Conservation (phyloP, 1,140 invertebrate genomes). For the Bathynomus jamesi region DNA sequence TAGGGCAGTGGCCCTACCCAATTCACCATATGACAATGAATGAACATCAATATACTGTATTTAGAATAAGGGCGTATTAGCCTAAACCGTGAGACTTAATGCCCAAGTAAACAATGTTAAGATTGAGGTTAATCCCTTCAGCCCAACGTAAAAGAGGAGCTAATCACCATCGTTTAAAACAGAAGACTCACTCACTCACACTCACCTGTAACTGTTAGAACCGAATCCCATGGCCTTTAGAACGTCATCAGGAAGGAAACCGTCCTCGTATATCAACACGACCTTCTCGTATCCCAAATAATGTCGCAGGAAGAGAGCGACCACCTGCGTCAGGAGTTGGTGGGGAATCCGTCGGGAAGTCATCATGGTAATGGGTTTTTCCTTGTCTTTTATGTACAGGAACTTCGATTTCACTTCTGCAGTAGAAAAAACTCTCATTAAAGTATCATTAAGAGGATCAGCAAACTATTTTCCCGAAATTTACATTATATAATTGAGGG, state of each 20-base stretch:
- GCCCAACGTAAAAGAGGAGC: too few species aligned
- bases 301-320: background rate
- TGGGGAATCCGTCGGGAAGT: background rate
- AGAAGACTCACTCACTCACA: background rate
- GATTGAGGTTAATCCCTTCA: too few species aligned
- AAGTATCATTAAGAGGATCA: background rate
- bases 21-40: too few species aligned
- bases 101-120: too few species aligned
- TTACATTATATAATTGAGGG: background rate
- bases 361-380: background rate
- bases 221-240: background rate
- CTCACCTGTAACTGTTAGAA: background rate
- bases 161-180: too few species aligned
- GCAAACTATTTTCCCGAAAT: background rate
- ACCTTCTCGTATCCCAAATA: background rate
- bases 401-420: background rate
- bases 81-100: too few species aligned
- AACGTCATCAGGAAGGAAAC: background rate
- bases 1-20: too few species aligned
- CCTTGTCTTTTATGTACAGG: background rate
- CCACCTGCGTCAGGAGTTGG: background rate
- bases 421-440: background rate
- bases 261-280: background rate
- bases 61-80: too few species aligned
- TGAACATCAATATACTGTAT: too few species aligned